These are phyloP conservation scores for Irena cyanogastra DNA, from an alignment of 2,113 vertebrate species.

Conservation along the genomic window DNA sequence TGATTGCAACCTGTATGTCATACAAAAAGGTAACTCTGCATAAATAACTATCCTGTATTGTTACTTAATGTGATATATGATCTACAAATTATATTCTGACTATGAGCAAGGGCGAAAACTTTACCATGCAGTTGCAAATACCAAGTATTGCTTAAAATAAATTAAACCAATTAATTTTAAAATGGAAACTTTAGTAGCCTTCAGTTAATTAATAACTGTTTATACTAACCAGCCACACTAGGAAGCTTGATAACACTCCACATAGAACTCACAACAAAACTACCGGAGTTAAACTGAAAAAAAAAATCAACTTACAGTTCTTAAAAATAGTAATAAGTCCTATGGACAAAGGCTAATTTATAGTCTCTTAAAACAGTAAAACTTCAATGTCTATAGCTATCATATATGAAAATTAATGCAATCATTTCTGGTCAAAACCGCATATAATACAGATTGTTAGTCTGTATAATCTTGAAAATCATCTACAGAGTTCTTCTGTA, in stretches of 20 bases:
- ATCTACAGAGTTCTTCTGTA: neutral
- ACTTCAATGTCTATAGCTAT: neutral
- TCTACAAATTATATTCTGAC: neutral
- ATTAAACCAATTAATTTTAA: neutral
- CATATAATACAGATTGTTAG: neutral
- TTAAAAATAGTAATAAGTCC: neutral
- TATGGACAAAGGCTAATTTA: neutral
- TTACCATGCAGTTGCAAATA: neutral
- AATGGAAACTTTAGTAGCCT: neutral
- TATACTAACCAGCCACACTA: neutral
- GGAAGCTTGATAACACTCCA: accelerated
- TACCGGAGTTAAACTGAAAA: neutral
- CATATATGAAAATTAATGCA: neutral
- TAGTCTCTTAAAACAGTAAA: neutral
- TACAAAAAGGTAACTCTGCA: neutral
- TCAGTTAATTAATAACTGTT: neutral
- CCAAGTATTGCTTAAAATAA: neutral
- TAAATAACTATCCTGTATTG: neutral
- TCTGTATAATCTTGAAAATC: slow-evolving; percentile 3
- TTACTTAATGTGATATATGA: neutral
- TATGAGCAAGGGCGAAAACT: neutral
- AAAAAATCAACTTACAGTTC: neutral
- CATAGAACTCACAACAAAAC: neutral
- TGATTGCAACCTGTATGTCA: neutral
- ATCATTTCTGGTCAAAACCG: neutral